These are phyloP conservation scores for Chlorocebus sabaeus DNA, from an alignment of 2,113 vertebrate species.

Conservation along the genomic window DNA sequence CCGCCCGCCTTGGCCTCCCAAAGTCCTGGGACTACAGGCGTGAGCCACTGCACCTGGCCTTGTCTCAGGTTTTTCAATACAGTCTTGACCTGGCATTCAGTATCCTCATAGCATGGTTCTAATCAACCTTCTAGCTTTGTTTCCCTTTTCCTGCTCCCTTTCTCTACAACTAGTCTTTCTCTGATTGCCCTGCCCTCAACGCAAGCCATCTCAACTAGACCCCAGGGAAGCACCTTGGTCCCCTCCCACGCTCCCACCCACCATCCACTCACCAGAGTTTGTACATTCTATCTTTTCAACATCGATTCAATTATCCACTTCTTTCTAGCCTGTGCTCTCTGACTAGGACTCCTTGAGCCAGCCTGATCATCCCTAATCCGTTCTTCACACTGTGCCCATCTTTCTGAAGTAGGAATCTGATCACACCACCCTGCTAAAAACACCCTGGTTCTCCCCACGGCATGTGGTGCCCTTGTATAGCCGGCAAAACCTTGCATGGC, in stretches of 20 bases:
- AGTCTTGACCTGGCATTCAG: background rate
- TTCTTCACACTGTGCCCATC: background rate
- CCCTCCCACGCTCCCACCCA: background rate
- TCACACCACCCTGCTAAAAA: background rate
- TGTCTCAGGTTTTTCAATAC: background rate
- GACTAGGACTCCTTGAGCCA: background rate
- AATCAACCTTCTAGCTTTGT: background rate
- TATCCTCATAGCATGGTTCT: background rate
- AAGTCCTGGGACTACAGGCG: no score
- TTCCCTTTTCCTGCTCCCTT: background rate
- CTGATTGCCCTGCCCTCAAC: background rate
- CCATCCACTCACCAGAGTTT: background rate
- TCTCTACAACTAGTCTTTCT: background rate
- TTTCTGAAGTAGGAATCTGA: background rate
- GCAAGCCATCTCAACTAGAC: background rate
- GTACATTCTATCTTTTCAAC: background rate
- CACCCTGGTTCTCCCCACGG: background rate
- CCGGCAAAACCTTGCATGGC: background rate
- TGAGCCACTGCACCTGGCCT: no score
- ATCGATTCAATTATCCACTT: background rate
- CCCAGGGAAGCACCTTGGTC: background rate
- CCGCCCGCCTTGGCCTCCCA: no score
- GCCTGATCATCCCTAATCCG: no score
- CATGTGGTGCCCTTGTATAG: background rate
- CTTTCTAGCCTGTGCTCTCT: background rate